phyloP scores from a whole-genome alignment of 2,797 vertebrate species.

The Aldrovandia affinis region DNA sequence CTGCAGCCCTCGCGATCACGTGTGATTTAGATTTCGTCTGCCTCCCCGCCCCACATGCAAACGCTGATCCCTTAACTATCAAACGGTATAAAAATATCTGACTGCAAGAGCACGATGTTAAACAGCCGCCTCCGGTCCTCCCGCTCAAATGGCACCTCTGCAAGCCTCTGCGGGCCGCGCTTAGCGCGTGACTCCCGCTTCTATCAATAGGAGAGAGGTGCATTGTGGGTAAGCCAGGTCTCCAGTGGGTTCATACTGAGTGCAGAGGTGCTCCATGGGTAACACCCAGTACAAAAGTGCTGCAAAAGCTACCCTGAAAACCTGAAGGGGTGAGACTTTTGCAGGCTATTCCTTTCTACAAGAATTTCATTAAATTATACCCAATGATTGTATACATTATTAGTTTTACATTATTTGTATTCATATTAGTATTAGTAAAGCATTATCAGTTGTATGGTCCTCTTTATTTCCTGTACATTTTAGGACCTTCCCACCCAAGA shows the following conservation, averaged over 20 bases:
- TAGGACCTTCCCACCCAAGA: too few relatives aligned
- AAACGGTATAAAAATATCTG: not conserved
- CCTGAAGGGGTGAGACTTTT: not conserved
- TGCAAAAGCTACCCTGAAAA: not conserved
- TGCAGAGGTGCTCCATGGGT: not conserved
- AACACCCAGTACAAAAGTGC: not conserved
- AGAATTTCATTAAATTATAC: not conserved
- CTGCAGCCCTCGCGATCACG: not conserved
- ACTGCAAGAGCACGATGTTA: not conserved
- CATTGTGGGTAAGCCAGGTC: not conserved
- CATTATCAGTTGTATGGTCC: too few relatives aligned
- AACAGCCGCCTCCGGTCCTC: too few relatives aligned
- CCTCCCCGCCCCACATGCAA: not conserved
- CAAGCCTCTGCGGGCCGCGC: not conserved
- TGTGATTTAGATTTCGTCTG: not conserved
- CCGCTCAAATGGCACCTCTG: not conserved
- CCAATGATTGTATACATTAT: too few relatives aligned
- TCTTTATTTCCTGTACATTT: too few relatives aligned
- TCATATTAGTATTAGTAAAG: too few relatives aligned
- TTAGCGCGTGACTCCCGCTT: not conserved
- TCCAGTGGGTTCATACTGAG: not conserved
- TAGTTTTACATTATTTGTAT: too few relatives aligned
- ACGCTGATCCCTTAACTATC: not conserved
- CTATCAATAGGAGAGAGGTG: slow-evolving; percentile 3
- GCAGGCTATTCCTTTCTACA: not conserved